Evolutionary conservation across 2,797 vertebrate genomes (phyloP), one percentile per base, ranked within the genome.

Genomic region (Myotis planiceps): DNA sequence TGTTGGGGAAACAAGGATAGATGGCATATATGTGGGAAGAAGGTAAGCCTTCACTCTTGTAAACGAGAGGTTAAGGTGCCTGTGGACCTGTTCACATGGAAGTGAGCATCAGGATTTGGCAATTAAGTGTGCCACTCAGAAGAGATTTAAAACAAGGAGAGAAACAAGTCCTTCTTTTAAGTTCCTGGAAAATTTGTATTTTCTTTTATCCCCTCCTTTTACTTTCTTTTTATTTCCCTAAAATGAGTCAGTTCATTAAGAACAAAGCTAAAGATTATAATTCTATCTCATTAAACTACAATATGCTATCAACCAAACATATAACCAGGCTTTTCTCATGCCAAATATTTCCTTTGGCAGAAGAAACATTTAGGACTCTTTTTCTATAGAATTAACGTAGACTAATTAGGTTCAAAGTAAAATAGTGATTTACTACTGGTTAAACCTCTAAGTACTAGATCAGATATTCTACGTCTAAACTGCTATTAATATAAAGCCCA

Each of bases 401-500:
- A 85, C 7, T 42, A 74, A 85, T 58, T 74, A 65, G 66, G 6
- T 89, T n/a, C 87, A 49, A 83, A 88, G 76, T 71, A 79, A 27
- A 63, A 74, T 68, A 0, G 0, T 27, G 18, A 23, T 69, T 88
- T 92, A n/a, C 55, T 86, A 60, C 29, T 71, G 19, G 27, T 60
- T 88, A 84, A 94, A 95, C 42, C 5, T 32, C 32, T 42, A 87
- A 42, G 29, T 1, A 65, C 6, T 32, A 23, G 34, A 74, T 71
- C 63, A 53, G 39, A 60, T 71, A 75, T 32, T 63, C 25, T 23
- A n/a, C 13, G 63, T 63, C 27, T 25, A 18, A 71, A 74, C 14
- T 13, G 25, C 53, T 63, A 72, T 1, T 42, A 92, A 82, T 81
- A 75, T 90, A 96, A 96, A 96, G 92, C 75, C 47, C 39, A 84